Base-by-base conservation (phyloP, 2,888 invertebrate species). In the Dryococelus australis region DNA sequence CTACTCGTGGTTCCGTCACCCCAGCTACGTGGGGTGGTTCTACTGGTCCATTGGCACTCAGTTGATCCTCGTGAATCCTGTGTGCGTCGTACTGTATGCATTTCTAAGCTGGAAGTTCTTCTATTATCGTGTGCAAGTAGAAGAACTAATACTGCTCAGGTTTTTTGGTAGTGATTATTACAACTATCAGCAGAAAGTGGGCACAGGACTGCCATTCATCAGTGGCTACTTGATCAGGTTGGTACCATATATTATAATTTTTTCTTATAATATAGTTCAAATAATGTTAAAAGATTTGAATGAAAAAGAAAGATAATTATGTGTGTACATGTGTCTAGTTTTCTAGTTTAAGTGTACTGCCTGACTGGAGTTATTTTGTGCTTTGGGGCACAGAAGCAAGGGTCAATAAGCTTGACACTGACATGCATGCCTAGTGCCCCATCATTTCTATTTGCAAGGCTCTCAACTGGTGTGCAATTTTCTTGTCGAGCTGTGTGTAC, bases 1-100 rank as follows among this genome's bases (percentile, higher is more conserved):
- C 43, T 99, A 99, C 92, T 93, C 95, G 2, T 92, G 95, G 88
- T 97, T 95, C 91, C 94, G 99, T 81, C 99, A 99, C 93, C 99
- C 99, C 0, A 97, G 99, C 90, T 99, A 99, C 92, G 97, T 98
- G 5, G 99, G 99, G 20, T 99, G 99, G 99, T 99, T 99, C 94
- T 97, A 97, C 93, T 99, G 99, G 99, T 97, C 98, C 26, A 95
- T 99, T 88, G 99, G 99, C 81, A 99, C 99, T 20, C 99, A 97
- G 97, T 92, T 98, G 43, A 94, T 98, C 87, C 94, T 99, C 0
- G 93, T 97, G 88, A 99, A 99, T 93, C 99, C 99, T 0, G 79
- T 99, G 8, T 99, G 99, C 91, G 91, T 96, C 1, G 90, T 98
- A 0, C 94, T 95, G 3, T 99, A 99, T 92, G 93, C 96, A 0